These are phyloP conservation scores for Xerus rutilus DNA, from an alignment of 2,797 vertebrate genomes.

Conservation along the genomic window DNA sequence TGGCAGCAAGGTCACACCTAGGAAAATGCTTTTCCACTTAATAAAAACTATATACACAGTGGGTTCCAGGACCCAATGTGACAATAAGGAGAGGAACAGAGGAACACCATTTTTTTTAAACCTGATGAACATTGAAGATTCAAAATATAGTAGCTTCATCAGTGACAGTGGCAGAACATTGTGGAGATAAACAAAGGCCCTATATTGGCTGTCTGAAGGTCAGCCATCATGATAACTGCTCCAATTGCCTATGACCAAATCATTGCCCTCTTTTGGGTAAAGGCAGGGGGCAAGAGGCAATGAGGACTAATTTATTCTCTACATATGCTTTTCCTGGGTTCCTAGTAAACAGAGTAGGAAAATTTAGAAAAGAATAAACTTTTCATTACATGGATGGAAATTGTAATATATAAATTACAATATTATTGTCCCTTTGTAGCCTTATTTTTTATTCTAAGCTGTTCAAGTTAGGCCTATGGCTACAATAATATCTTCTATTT, in stretches of 20 bases:
- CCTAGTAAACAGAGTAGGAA: neutral
- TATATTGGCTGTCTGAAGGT: neutral
- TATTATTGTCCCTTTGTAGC: neutral
- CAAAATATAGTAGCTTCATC: neutral
- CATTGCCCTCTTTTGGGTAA: neutral
- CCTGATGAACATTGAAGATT: neutral
- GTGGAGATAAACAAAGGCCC: neutral
- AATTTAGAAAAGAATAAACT: neutral
- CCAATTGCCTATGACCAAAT: neutral
- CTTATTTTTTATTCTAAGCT: slow-evolving; percentile 40
- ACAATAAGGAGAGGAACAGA: neutral
- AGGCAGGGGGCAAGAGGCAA: neutral
- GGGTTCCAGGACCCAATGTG: neutral
- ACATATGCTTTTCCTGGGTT: neutral
- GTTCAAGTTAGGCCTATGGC: neutral
- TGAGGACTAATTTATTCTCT: neutral
- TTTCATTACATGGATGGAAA: neutral
- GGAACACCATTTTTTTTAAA: neutral
- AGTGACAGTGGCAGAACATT: neutral
- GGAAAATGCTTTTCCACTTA: neutral
- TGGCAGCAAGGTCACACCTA: neutral
- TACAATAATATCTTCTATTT: neutral
- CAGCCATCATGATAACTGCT: neutral
- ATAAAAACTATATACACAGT: neutral
- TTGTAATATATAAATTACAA: slow-evolving; percentile 41